phyloP scores from a whole-genome alignment of 2,797 vertebrate species.

The Triplophysa yarkandensis region DNA sequence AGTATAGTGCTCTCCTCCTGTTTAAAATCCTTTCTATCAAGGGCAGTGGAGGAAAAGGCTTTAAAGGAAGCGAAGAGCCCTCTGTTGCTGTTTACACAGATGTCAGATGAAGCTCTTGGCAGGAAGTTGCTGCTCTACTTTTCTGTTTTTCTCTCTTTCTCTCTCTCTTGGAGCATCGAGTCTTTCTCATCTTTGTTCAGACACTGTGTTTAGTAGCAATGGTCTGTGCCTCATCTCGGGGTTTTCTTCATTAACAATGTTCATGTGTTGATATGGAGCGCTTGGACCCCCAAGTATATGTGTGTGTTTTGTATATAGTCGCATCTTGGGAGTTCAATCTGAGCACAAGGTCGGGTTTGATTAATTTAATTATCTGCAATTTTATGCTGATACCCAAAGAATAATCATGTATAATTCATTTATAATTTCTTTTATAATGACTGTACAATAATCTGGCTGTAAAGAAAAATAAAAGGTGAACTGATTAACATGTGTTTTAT shows the following conservation, averaged over 20 bases:
- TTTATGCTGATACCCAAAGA: slow-evolving; percentile 94
- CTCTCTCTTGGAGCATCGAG: neutral
- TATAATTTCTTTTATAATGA: slow-evolving; percentile 74
- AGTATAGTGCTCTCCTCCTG: neutral
- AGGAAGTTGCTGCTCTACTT: slow-evolving; percentile 30
- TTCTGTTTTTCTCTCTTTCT: neutral
- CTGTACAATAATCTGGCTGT: slow-evolving; percentile 71
- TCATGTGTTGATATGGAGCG: slow-evolving; percentile 59
- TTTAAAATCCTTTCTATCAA: slow-evolving; percentile 6
- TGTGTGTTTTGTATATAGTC: slow-evolving; percentile 55
- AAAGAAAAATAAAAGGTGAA: slow-evolving; percentile 59
- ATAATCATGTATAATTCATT: slow-evolving; percentile 84
- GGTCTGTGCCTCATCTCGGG: slow-evolving; percentile 48
- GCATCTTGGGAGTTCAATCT: slow-evolving; percentile 71
- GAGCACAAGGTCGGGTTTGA: slow-evolving; percentile 76
- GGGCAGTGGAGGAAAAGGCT: slow-evolving; percentile 14
- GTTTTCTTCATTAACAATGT: slow-evolving; percentile 48
- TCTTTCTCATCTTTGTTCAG: slow-evolving; percentile 7
- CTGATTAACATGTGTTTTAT: slow-evolving; percentile 53
- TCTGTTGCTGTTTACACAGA: slow-evolving; percentile 39
- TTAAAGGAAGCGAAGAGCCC: slow-evolving; percentile 18
- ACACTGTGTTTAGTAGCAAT: slow-evolving; percentile 12
- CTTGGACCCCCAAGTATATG: slow-evolving; percentile 52
- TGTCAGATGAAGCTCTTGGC: slow-evolving; percentile 34
- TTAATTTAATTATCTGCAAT: slow-evolving; percentile 80